phyloP scores from a whole-genome alignment of 2,113 vertebrate species.

The Chaetura pelagica region DNA sequence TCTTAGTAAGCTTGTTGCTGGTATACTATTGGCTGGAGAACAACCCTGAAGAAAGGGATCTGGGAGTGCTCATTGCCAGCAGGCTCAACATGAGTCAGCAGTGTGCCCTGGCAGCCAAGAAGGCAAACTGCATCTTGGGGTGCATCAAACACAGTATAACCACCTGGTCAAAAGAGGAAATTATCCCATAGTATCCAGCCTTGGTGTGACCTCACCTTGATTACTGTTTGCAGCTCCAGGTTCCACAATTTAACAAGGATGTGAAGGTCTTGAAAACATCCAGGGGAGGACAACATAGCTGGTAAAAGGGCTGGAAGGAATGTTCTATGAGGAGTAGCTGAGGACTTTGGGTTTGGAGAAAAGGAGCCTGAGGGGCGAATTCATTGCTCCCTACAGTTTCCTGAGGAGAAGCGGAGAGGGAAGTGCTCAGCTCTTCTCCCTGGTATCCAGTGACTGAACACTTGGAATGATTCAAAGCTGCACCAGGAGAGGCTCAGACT shows the following conservation, averaged over 20 bases:
- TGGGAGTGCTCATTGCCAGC: not conserved
- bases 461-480: not conserved
- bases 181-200: too few species aligned
- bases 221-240: too few species aligned
- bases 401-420: not conserved
- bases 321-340: not conserved
- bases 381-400: not conserved
- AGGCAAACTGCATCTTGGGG: accelerated
- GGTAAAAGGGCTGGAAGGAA: not conserved
- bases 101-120: not conserved
- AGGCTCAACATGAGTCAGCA: not conserved
- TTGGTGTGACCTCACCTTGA: too few species aligned
- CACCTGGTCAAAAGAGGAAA: not conserved
- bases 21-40: too few species aligned
- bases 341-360: not conserved
- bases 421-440: not conserved
- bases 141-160: not conserved
- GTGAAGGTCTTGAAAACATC: not conserved
- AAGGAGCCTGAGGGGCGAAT: accelerated
- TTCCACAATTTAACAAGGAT: not conserved
- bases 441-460: not conserved
- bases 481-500: not conserved
- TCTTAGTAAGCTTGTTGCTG: not conserved
- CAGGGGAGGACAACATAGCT: not conserved
- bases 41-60: not conserved